phyloP scores from a whole-genome alignment of 2,888 invertebrate species.

The Druceiella hillmani region DNA sequence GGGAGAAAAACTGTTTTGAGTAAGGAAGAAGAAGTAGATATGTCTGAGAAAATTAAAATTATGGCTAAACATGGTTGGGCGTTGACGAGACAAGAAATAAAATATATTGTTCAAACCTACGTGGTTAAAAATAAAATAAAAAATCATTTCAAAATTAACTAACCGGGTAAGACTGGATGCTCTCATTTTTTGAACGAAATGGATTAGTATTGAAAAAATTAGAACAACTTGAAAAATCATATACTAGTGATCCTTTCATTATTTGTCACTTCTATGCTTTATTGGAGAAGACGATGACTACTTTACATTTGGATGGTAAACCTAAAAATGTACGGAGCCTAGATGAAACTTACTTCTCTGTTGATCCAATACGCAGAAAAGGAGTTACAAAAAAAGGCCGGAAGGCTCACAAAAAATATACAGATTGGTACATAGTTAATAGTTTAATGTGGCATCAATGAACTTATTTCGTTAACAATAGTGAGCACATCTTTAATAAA shows the following conservation, averaged over 20 bases:
- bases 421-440: no score
- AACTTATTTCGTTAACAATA: constrained; percentile 4
- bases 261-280: constrained; percentile 11
- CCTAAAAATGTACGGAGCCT: constrained; percentile 4
- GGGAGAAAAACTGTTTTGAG: no score
- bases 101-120: constrained; percentile 7
- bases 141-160: constrained; percentile 10
- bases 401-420: constrained; percentile 8
- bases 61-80: constrained; percentile 14
- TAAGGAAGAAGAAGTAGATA: constrained; percentile 9
- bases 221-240: constrained; percentile 12
- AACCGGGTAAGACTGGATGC: constrained; percentile 12
- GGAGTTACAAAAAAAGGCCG: constrained; percentile 7
- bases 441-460: no score
- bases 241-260: constrained; percentile 13
- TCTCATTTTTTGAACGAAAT: constrained; percentile 10
- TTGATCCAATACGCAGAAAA: constrained; percentile 3
- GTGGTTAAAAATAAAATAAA: constrained; percentile 9
- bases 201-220: constrained; percentile 10
- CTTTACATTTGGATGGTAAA: constrained; percentile 7
- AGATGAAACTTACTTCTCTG: constrained; percentile 6
- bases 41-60: constrained; percentile 11
- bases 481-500: background rate
- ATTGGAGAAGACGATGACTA: constrained; percentile 10
- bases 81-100: constrained; percentile 12